Percentiles rank a stretch among this genome's conserved stretches.
Conservation (phyloP, 2,113 vertebrate species). For the human (Homo sapiens) region DNA sequence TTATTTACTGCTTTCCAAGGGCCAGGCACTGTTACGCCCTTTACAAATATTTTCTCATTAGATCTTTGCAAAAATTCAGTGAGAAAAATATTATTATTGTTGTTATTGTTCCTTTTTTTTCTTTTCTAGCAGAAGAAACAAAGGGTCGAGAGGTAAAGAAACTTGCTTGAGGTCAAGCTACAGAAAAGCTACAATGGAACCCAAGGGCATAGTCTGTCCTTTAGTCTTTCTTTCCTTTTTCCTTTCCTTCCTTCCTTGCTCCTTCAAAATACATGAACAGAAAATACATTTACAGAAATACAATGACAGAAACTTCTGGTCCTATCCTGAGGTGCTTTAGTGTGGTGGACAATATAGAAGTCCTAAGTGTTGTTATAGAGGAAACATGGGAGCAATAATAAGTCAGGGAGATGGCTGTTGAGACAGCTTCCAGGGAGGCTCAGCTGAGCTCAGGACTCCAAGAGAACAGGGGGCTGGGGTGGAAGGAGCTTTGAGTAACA, state of each 20-base stretch:
- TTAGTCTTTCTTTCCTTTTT: not conserved
- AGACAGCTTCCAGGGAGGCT: not conserved
- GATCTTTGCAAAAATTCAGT: not conserved
- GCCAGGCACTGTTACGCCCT: not conserved
- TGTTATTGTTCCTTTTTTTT: not conserved
- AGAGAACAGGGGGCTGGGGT: not conserved
- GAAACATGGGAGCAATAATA: no score
- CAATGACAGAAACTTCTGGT: not conserved
- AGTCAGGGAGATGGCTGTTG: not conserved
- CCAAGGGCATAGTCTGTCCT: not conserved
- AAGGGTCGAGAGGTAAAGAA: not conserved
- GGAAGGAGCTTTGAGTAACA: no score
- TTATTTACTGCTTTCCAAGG: slow-evolving; percentile 20
- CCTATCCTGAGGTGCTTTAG: not conserved
- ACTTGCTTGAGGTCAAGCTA: not conserved
- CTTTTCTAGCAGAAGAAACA: not conserved
- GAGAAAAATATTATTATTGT: not conserved
- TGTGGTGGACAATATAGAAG: no score
- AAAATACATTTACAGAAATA: not conserved
- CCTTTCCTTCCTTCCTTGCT: not conserved
- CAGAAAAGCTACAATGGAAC: not conserved
- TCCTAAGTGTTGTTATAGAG: no score
- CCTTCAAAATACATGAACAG: not conserved
- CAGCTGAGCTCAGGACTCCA: not conserved
- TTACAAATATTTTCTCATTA: slow-evolving; percentile 39